Conservation (phyloP, 2,113 vertebrate genomes). For the Tetraodon nigroviridis region DNA sequence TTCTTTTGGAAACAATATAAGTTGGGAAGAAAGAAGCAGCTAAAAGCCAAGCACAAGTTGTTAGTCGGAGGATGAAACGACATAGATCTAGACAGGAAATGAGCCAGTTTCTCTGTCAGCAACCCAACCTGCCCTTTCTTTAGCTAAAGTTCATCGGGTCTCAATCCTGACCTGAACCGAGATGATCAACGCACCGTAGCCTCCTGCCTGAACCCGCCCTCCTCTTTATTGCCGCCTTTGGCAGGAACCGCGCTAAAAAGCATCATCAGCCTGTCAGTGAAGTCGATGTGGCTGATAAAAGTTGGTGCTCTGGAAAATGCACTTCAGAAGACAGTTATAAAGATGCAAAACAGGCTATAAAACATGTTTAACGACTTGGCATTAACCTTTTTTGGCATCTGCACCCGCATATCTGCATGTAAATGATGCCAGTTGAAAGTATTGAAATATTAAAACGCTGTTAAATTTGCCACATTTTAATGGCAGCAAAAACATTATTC, state of each 20-base stretch:
- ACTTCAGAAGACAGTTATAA: constrained; percentile 37
- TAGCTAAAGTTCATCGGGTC: constrained; percentile 2
- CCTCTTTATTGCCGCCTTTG: constrained; percentile 47
- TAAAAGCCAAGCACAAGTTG: too few species aligned
- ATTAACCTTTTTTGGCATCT: constrained; percentile 32
- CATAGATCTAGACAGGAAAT: too few species aligned
- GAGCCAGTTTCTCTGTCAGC: too few species aligned
- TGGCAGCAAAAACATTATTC: background rate
- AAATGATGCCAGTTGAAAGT: constrained; percentile 38
- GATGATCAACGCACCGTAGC: constrained; percentile 28
- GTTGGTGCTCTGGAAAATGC: constrained; percentile 28
- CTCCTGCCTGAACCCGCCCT: constrained; percentile 9
- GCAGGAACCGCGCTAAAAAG: constrained; percentile 54
- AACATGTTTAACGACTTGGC: constrained; percentile 49
- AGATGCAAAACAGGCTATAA: constrained; percentile 50
- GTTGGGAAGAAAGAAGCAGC: too few species aligned
- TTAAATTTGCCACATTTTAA: constrained; percentile 32
- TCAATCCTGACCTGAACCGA: constrained; percentile 16
- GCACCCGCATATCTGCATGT: constrained; percentile 24
- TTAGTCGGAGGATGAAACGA: too few species aligned
- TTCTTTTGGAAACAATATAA: too few species aligned
- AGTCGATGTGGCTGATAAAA: constrained; percentile 58
- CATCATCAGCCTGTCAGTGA: constrained; percentile 50
- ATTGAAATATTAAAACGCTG: constrained; percentile 16
- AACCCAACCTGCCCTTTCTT: constrained; percentile 14